A percentile compares a stretch with the other conserved stretches of the same genome.
phyloP scores from a whole-genome alignment of 2,113 vertebrate genomes.

The Callithrix jacchus region DNA sequence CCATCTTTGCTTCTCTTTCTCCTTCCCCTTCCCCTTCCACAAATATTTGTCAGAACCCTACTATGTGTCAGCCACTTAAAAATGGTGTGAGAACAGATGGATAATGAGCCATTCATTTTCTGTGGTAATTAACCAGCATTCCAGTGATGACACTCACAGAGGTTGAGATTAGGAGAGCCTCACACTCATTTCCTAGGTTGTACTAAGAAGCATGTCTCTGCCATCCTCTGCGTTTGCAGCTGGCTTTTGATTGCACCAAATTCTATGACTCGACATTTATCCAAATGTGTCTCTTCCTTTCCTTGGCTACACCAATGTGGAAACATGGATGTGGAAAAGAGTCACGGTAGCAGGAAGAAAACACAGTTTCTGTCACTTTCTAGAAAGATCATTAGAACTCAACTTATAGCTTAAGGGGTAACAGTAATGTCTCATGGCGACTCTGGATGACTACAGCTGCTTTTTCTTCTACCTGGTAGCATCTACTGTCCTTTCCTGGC shows the following conservation, averaged over 20 bases:
- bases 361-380: neutral
- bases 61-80: neutral
- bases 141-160: neutral
- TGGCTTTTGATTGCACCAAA: constrained; percentile 8
- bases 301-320: neutral
- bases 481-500: neutral
- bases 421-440: neutral
- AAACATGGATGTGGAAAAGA: neutral
- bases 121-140: neutral
- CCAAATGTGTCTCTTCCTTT: neutral
- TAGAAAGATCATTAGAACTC: neutral
- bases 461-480: neutral
- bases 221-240: neutral
- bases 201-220: neutral
- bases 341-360: neutral
- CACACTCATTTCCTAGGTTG: neutral
- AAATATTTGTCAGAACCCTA: neutral
- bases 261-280: neutral
- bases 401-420: neutral
- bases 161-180: neutral
- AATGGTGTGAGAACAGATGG: neutral
- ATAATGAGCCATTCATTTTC: neutral
- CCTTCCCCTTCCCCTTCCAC: neutral
- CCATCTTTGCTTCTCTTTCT: neutral
- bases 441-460: neutral